These are phyloP conservation scores for Clarias pachynema DNA, from an alignment of 2,797 vertebrate species.

Conservation along the genomic window DNA sequence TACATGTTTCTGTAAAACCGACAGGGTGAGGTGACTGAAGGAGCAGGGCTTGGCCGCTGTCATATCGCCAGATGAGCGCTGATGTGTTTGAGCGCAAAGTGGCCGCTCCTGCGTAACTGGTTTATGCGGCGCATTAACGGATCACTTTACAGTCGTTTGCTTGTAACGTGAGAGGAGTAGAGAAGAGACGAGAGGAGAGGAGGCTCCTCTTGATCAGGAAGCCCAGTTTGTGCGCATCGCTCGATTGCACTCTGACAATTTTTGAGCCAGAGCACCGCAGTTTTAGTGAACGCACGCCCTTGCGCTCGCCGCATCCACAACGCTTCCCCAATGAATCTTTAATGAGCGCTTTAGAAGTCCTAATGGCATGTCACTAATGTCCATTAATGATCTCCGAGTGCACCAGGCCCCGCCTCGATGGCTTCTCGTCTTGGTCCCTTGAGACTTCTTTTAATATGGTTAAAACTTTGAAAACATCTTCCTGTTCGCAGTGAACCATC, in stretches of 20 bases:
- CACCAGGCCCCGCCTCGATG: constrained; percentile 89
- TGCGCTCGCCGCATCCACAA: constrained; percentile 81
- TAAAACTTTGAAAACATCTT: constrained; percentile 88
- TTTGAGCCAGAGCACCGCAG: constrained; percentile 72
- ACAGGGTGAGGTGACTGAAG: not conserved
- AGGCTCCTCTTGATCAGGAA: constrained; percentile 83
- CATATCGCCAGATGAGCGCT: constrained; percentile 62
- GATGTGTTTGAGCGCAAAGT: constrained; percentile 68
- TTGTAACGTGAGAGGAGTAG: constrained; percentile 86
- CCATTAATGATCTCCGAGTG: constrained; percentile 96
- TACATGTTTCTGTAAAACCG: not conserved
- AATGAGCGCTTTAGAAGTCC: constrained; percentile 93
- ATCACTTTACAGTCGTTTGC: constrained; percentile 88
- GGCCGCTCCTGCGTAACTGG: constrained; percentile 75
- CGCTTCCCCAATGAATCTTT: constrained; percentile 93
- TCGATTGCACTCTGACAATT: constrained; percentile 65
- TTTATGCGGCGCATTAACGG: constrained; percentile 79
- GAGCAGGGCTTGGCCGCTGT: constrained; percentile 52
- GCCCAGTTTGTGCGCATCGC: constrained; percentile 65
- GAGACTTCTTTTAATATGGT: constrained; percentile 90
- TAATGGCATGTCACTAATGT: constrained; percentile 98
- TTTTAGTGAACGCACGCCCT: constrained; percentile 70
- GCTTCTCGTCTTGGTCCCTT: constrained; percentile 82
- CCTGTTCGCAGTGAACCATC: constrained; percentile 61
- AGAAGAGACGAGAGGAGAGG: constrained; percentile 65